These are phyloP conservation scores for Molothrus ater DNA, from an alignment of 2,797 vertebrate species.

Conservation along the genomic window DNA sequence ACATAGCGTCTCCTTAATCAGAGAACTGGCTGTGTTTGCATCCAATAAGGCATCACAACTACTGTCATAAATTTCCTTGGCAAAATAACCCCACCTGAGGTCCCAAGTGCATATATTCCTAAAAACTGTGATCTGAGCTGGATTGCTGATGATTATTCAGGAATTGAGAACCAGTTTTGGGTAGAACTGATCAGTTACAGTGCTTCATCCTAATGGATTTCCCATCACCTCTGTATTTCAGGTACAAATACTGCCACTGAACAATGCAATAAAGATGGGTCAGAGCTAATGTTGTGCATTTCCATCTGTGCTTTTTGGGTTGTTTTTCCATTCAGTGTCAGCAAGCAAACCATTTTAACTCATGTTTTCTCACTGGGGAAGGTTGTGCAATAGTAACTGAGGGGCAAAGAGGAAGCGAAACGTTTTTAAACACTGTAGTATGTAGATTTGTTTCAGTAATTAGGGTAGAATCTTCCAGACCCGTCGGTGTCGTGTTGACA, in stretches of 20 bases:
- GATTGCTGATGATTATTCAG: neutral
- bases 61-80: neutral
- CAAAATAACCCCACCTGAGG: neutral
- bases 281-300: neutral
- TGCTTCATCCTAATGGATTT: neutral
- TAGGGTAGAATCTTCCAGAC: constrained; percentile 45
- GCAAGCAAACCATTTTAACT: constrained; percentile 26
- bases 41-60: neutral
- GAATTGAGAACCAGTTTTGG: neutral
- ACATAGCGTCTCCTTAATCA: neutral
- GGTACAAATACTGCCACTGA: neutral
- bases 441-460: constrained; percentile 62
- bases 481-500: neutral
- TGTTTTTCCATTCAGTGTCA: neutral
- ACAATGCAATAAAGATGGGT: neutral
- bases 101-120: neutral
- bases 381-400: constrained; percentile 15
- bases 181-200: neutral
- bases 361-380: neutral
- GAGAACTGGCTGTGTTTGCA: neutral
- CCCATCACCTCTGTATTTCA: neutral
- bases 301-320: neutral
- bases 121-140: neutral
- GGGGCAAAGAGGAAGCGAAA: constrained; percentile 41
- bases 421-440: constrained; percentile 18